Percentiles rank a stretch among this genome's conserved stretches.
Evolutionary conservation across 2,797 vertebrate species (phyloP).

Genomic region (Eospalax fontanierii): DNA sequence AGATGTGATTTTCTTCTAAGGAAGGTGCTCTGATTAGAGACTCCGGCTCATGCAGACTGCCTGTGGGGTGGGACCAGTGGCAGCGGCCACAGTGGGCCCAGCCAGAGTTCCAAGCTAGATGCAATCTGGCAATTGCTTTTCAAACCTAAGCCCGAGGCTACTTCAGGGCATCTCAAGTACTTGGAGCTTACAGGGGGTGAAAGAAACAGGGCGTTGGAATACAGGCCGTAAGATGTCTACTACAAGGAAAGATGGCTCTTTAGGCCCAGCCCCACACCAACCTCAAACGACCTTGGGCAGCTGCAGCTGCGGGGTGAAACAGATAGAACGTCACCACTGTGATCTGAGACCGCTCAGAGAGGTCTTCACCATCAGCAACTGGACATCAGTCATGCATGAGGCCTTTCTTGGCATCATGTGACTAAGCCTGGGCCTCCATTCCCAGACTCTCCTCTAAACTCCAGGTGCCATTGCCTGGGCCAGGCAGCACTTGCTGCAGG

Average conservation of each 20-base stretch:
- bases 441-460: background rate
- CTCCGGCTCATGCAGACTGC: rapidly evolving
- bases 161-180: background rate
- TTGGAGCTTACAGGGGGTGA: background rate
- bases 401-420: background rate
- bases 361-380: rapidly evolving
- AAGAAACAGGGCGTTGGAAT: background rate
- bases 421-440: background rate
- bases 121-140: background rate
- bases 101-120: background rate
- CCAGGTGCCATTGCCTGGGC: background rate
- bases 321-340: background rate
- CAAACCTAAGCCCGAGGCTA: background rate
- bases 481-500: background rate
- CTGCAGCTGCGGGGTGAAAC: background rate
- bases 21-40: background rate
- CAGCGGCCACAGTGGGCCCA: rapidly evolving
- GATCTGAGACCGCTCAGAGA: background rate
- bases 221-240: rapidly evolving
- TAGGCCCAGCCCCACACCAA: background rate
- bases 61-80: background rate
- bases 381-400: rapidly evolving
- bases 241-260: rapidly evolving
- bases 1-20: background rate
- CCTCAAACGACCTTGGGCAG: background rate